A percentile compares a stretch with the other conserved stretches of the same genome.
Conservation (phyloP, 2,113 vertebrate species). For the Lophius piscatorius region DNA sequence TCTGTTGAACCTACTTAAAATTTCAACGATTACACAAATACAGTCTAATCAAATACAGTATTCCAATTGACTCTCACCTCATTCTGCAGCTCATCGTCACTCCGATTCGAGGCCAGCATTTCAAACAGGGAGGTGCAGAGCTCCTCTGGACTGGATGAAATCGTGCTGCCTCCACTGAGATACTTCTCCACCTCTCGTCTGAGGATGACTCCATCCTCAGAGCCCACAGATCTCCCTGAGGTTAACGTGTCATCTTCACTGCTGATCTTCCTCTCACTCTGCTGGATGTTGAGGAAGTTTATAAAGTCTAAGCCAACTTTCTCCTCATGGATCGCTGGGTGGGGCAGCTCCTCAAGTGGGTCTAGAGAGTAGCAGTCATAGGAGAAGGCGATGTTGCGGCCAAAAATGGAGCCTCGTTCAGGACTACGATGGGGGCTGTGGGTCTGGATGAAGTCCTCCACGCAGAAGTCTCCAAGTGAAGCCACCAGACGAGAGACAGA, state of each 20-base stretch:
- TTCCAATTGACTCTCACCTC: conserved; percentile 81
- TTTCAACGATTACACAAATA: no score
- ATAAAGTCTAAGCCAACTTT: conserved; percentile 83
- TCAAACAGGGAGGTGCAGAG: conserved; percentile 94
- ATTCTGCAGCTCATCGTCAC: conserved; percentile 94
- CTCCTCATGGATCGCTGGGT: conserved; percentile 65
- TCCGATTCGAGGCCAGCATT: conserved; percentile 92
- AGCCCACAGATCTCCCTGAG: conserved; percentile 51
- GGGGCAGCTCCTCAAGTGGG: conserved; percentile 83
- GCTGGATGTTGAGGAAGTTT: conserved; percentile 85
- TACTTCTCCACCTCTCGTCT: conserved; percentile 91
- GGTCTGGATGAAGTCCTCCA: conserved; percentile 82
- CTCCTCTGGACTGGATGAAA: conserved; percentile 89
- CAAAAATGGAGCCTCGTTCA: conserved; percentile 77
- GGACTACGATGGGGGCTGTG: conserved; percentile 69
- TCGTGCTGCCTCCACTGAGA: conserved; percentile 83
- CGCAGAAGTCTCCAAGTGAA: conserved; percentile 78
- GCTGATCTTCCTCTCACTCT: conserved; percentile 62
- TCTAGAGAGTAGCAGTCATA: conserved; percentile 91
- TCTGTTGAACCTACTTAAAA: no score
- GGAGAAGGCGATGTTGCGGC: conserved; percentile 90
- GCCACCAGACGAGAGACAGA: conserved; percentile 84
- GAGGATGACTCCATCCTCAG: conserved; percentile 80
- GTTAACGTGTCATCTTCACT: conserved; percentile 69
- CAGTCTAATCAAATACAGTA: background rate